A percentile compares a stretch with the other conserved stretches of the same genome.
phyloP scores from a whole-genome alignment of 2,113 vertebrate species.

The Crypturellus undulatus region DNA sequence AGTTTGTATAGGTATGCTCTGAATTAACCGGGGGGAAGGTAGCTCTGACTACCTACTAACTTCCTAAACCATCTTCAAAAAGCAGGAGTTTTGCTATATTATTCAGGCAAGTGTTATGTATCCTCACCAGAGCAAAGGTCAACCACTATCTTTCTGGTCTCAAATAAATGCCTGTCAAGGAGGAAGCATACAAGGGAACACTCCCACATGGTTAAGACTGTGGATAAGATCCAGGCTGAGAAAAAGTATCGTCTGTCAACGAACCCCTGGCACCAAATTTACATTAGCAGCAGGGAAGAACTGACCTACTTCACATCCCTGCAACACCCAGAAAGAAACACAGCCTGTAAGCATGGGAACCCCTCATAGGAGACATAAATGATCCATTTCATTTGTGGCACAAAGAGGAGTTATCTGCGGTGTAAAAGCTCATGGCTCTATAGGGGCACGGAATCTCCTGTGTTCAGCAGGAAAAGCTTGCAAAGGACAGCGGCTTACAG shows the following conservation, averaged over 20 bases:
- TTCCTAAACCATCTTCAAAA: neutral
- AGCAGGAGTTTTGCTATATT: neutral
- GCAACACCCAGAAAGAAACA: neutral
- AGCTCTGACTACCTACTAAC: neutral
- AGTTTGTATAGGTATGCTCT: neutral
- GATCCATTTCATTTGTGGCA: neutral
- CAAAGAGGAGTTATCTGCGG: neutral
- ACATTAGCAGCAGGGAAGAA: neutral
- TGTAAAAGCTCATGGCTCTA: neutral
- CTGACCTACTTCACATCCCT: neutral
- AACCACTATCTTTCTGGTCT: neutral
- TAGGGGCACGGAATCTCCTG: neutral
- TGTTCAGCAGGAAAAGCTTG: neutral
- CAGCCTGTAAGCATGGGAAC: neutral
- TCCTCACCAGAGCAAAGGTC: neutral
- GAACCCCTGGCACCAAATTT: neutral
- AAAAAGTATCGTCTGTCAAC: rapidly evolving
- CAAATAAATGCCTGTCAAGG: neutral
- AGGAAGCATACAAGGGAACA: neutral
- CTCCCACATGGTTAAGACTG: neutral
- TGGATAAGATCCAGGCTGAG: neutral
- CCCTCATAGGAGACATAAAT: neutral
- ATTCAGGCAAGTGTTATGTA: neutral
- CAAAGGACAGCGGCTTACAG: neutral
- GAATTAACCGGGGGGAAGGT: neutral